Evolutionary conservation across 1,140 invertebrate genomes (phyloP).

Genomic region (Pentalonia nigronervosa): DNA sequence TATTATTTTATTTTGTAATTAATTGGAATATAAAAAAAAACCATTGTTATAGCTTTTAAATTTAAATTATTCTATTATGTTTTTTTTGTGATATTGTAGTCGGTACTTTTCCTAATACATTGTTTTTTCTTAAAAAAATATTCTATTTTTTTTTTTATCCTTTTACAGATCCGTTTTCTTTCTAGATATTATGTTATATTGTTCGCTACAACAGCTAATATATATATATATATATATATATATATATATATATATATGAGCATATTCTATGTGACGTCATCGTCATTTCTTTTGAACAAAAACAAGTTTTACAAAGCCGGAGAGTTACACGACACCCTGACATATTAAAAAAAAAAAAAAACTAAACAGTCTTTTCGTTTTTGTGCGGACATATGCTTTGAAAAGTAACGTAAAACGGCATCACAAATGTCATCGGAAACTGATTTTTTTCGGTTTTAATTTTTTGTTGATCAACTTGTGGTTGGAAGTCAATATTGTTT

Average conservation of each 20-base stretch:
- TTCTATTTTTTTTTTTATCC: constrained; percentile 9
- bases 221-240: neutral
- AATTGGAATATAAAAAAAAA: constrained; percentile 56
- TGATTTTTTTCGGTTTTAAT: neutral
- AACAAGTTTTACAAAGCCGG: neutral
- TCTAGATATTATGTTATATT: neutral
- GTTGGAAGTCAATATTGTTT: neutral
- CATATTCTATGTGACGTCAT: neutral
- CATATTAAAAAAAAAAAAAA: neutral
- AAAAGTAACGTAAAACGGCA: neutral
- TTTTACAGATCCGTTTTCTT: neutral
- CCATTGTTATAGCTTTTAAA: constrained; percentile 58
- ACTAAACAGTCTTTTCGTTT: neutral
- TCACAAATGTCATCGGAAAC: neutral
- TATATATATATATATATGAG: neutral
- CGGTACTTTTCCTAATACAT: constrained; percentile 58
- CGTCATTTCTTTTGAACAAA: neutral
- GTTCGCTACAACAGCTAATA: neutral
- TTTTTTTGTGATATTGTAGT: constrained; percentile 58
- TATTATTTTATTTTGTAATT: constrained; percentile 58
- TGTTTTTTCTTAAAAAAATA: constrained; percentile 54
- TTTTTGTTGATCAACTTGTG: neutral
- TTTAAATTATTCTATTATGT: constrained; percentile 58
- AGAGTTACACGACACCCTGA: neutral
- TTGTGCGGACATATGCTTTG: neutral